Evolutionary conservation across 1,140 invertebrate species (phyloP), one percentile per base, ranked within the genome.

Genomic region (Rhynchophorus ferrugineus): DNA sequence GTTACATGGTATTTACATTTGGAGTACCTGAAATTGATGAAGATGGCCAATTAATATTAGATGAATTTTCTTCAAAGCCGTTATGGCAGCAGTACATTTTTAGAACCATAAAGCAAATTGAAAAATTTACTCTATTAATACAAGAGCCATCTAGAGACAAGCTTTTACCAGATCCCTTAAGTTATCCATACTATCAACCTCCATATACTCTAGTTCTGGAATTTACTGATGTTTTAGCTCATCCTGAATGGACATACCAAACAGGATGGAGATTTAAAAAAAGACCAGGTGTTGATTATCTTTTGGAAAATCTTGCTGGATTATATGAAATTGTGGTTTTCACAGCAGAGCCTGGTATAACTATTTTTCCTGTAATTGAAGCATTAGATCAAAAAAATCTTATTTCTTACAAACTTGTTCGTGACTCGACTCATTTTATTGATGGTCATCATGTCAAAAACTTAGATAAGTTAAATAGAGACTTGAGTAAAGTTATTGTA

Each of bases 301-400:
- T 99, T 67, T 72, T 99, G 14, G 85, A 94, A 62, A 83, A 91
- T 64, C 79, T 95, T 36, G 86, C 84, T 11, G 84, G 87, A 38
- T 73, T 90, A 47, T 99, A 95, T 75, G 97, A 99, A 80, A 82
- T 97, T 58, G 94, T 99, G 11, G 83, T 99, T 24, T 99, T 93
- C 68, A 99, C 97, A 0, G 84, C 89, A 37, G 95, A 98, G 66
- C 81, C 83, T 63, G 88, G 86, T 54, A 77, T 84, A 73, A 68
- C 64, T 17, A 83, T 95, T n/a, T 95, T 85, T 70, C 93, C 95
- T 7, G 86, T 99, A 18, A 72, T 98, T 17, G 91, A 97, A 66
- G 85, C 84, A 17, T 71, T 99, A 9, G 96, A 99, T 74, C 89
- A 90, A 1, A 85, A 97, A 66, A 78, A 78, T 41, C 73, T 76